Evolutionary conservation across 2,113 vertebrate genomes (phyloP).

Genomic region (Lynx canadensis): DNA sequence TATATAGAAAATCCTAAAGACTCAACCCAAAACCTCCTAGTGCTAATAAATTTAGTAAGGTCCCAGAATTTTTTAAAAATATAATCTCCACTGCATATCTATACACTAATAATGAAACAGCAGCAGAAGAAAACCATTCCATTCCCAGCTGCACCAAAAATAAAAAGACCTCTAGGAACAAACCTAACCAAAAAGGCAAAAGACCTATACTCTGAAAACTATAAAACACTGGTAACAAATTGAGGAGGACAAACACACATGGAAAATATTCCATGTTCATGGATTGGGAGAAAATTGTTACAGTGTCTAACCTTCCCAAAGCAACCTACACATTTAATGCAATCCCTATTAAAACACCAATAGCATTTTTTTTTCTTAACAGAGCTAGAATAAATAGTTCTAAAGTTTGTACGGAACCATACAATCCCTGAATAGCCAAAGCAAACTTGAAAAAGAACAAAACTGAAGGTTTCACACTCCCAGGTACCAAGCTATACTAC

Average conservation of each 20-base stretch:
- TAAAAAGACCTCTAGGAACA: background rate
- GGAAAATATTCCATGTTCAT: background rate
- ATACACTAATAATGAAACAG: background rate
- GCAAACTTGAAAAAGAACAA: background rate
- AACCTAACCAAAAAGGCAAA: background rate
- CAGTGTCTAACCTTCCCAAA: background rate
- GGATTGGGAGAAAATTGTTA: background rate
- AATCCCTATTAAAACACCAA: background rate
- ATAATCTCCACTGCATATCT: background rate
- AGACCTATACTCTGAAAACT: background rate
- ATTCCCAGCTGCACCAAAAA: background rate
- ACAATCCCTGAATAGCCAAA: background rate
- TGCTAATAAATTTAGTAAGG: background rate
- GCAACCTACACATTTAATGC: background rate
- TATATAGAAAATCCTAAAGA: background rate
- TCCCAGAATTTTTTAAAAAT: background rate
- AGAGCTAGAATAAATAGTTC: background rate
- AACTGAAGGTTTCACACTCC: background rate
- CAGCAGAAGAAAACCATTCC: background rate
- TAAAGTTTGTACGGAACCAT: background rate
- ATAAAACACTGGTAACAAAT: background rate
- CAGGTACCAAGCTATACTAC: background rate
- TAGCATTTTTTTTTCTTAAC: background rate
- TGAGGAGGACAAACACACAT: background rate
- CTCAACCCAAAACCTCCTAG: background rate